Conservation (phyloP, 2,888 invertebrate genomes). For the Gymnoscelis rufifasciata region DNA sequence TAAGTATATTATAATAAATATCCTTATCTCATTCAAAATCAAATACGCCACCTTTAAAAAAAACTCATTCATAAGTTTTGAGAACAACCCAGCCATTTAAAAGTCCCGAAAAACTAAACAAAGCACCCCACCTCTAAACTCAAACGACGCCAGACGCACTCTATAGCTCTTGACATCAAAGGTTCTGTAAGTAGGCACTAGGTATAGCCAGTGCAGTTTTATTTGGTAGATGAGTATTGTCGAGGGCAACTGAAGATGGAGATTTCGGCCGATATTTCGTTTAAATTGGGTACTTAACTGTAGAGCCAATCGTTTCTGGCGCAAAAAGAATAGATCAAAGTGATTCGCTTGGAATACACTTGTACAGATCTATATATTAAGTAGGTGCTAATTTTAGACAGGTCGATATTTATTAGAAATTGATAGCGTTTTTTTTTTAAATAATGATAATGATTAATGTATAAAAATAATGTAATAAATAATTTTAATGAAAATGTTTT, state of each 20-base stretch:
- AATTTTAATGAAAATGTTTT: too few relatives aligned
- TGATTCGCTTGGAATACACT: too few relatives aligned
- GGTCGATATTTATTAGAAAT: too few relatives aligned
- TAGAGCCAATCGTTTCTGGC: background rate
- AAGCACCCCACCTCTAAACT: background rate
- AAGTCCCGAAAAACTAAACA: conserved; percentile 1
- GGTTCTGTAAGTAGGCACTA: conserved; percentile 21
- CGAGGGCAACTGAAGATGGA: conserved; percentile 7
- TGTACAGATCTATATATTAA: background rate
- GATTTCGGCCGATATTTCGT: conserved; percentile 6
- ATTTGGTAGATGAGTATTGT: conserved; percentile 13
- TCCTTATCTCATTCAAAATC: too few relatives aligned
- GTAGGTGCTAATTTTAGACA: background rate
- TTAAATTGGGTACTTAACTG: conserved; percentile 2
- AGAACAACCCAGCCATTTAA: background rate
- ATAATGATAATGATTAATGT: too few relatives aligned
- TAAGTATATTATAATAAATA: too few relatives aligned
- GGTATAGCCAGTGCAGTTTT: conserved; percentile 11
- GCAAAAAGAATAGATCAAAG: background rate
- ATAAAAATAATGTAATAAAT: too few relatives aligned
- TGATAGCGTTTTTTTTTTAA: too few relatives aligned
- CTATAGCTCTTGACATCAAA: conserved; percentile 59
- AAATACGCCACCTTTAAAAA: too few relatives aligned
- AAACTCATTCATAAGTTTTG: background rate
- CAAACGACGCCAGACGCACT: conserved; percentile 46